Evolutionary conservation across 2,113 vertebrate genomes (phyloP).

Genomic region (Tonatia bakeri): DNA sequence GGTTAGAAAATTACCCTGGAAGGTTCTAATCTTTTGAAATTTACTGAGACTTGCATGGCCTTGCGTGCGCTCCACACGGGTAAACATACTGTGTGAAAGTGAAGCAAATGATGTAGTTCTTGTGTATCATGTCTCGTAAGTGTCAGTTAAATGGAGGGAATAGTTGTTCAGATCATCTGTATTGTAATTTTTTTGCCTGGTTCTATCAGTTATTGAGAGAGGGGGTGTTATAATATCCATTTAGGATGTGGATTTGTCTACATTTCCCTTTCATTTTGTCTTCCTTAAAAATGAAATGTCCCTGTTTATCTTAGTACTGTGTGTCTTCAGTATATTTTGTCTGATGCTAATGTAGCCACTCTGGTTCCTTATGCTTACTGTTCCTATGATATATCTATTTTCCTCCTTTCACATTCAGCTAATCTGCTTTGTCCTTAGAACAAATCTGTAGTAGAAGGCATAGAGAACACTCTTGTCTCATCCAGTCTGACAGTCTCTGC

Average conservation of each 20-base stretch:
- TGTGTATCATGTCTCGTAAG: no score
- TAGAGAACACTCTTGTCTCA: neutral
- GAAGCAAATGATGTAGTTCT: neutral
- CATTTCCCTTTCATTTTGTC: neutral
- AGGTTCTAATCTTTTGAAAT: neutral
- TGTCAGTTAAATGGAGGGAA: no score
- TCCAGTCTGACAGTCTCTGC: neutral
- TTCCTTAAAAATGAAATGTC: neutral
- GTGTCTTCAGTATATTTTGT: neutral
- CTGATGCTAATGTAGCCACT: neutral
- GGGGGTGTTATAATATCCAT: neutral
- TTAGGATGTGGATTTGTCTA: neutral
- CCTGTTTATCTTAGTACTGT: neutral
- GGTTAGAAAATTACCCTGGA: neutral
- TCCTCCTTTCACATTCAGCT: neutral
- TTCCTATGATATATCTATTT: neutral
- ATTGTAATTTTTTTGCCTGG: neutral
- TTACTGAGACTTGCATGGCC: neutral
- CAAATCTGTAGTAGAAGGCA: neutral
- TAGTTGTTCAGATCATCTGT: neutral
- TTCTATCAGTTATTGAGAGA: neutral
- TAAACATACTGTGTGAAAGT: neutral
- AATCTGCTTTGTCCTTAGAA: neutral
- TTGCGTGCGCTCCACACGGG: no score
- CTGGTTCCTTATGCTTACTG: neutral